Conservation (phyloP, 2,888 invertebrate genomes). For the Lycia hirtaria region DNA sequence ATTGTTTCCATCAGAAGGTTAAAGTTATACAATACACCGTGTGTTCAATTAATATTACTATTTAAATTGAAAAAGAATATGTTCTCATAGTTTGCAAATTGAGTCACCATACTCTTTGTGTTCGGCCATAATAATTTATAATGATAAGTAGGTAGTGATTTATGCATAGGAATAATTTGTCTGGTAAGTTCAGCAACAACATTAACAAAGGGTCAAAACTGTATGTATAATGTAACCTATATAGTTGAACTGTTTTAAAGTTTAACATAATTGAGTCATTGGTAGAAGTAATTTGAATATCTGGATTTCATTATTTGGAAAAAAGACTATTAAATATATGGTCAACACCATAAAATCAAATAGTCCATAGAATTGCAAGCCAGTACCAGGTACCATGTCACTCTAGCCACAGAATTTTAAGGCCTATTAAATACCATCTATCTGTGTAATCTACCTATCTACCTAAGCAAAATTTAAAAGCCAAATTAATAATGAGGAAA, state of each 20-base stretch:
- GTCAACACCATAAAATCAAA: too few species aligned
- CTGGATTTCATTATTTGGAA: neutral
- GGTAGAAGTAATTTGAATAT: neutral
- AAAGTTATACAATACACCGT: conserved; percentile 18
- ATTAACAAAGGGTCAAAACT: neutral
- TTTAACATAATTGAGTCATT: neutral
- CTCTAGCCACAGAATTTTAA: too few species aligned
- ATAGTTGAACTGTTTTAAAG: neutral
- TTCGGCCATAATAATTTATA: neutral
- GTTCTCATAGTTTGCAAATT: conserved; percentile 13
- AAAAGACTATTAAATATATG: conserved; percentile 21
- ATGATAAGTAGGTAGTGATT: conserved; percentile 5
- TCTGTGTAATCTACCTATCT: too few species aligned
- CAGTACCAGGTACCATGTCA: too few species aligned
- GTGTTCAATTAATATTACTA: conserved; percentile 25
- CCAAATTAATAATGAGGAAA: too few species aligned
- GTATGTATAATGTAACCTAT: too few species aligned
- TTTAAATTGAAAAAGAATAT: conserved; percentile 19
- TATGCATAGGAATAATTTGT: conserved; percentile 2
- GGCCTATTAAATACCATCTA: too few species aligned
- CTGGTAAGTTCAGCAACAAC: neutral
- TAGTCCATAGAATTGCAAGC: too few species aligned
- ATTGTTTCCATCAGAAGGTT: conserved; percentile 34
- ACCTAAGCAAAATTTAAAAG: too few species aligned
- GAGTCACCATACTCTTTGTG: conserved; percentile 15